Evolutionary conservation across 2,797 vertebrate species (phyloP), one percentile per base, ranked within the genome.

Genomic region (Aphelocoma californica): DNA sequence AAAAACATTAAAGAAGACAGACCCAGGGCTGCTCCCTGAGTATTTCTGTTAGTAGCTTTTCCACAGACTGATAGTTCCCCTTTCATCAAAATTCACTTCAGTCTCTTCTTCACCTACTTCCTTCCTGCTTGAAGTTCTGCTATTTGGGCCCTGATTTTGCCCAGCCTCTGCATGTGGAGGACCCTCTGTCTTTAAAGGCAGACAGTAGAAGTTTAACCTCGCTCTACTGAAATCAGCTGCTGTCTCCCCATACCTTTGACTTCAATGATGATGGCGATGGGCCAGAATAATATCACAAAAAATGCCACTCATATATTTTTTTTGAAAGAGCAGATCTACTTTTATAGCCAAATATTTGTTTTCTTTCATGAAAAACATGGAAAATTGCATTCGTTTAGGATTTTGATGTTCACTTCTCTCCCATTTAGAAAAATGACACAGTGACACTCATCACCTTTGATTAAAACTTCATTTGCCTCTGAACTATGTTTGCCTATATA

Each of bases 101-200:
- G 36, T 53, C 29, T 89, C 44, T 50, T 92, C 78, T 87, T 95
- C 34, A 87, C 56, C 71, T 89, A 85, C 81, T 95, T 95, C 83
- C 90, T 95, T 96, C 81, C 51, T 51, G n/a, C 64, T 85, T 85
- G 3, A 82, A 87, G 34, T 92, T 95, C 90, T 97, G 56, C 44
- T 93, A 31, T 92, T 50, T 80, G 20, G 14, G 19, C 64, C 34
- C 24, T 82, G 64, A 84, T 85, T 96, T 88, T 90, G 53, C 57
- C 85, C 21, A 53, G 16, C 45, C 51, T 88, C 54, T 88, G 66
- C 48, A 50, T 2, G 1, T 72, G 24, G 45, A 88, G 18, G 23
- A 61, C 29, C 18, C 56, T 81, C 6, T 20, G 14, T 88, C 64
- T 91, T 80, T 54, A 67, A 57, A 80, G 32, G 17, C 42, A 81